phyloP scores from a whole-genome alignment of 2,888 invertebrate species.

The Papilio gigon region DNA sequence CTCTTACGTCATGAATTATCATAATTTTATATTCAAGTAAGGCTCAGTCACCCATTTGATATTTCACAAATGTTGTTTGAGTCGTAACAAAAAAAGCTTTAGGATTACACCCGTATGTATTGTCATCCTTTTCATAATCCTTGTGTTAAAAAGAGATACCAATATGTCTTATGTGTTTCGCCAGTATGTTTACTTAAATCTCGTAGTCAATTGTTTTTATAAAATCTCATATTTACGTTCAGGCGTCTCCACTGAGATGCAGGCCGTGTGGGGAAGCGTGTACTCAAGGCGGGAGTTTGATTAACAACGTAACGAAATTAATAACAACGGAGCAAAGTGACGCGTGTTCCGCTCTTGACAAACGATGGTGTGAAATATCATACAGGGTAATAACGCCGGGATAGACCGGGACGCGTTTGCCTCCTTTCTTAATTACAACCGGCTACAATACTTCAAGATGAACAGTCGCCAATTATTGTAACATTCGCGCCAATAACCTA shows the following conservation, averaged over 20 bases:
- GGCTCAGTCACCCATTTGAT: neutral
- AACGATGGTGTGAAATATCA: constrained; percentile 80
- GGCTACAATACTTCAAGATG: constrained; percentile 1
- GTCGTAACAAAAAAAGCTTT: neutral
- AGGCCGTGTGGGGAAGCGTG: constrained; percentile 17
- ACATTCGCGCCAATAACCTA: neutral
- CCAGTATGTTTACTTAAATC: too few relatives aligned
- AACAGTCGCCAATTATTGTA: neutral
- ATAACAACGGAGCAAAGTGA: constrained; percentile 68
- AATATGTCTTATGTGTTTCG: too few relatives aligned
- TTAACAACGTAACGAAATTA: constrained; percentile 79
- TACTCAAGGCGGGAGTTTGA: constrained; percentile 57
- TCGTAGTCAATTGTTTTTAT: neutral
- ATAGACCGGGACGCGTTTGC: constrained; percentile 45
- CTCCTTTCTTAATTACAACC: constrained; percentile 27
- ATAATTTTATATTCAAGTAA: neutral
- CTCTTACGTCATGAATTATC: neutral
- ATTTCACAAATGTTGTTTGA: neutral
- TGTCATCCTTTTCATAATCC: too few relatives aligned
- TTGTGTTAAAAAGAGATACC: too few relatives aligned
- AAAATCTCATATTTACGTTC: neutral
- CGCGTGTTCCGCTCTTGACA: constrained; percentile 73
- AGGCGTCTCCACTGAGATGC: too few relatives aligned
- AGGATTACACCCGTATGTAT: too few relatives aligned
- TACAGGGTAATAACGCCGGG: constrained; percentile 69